Conservation (phyloP, 2,888 invertebrate species). For the Patella caerulea region DNA sequence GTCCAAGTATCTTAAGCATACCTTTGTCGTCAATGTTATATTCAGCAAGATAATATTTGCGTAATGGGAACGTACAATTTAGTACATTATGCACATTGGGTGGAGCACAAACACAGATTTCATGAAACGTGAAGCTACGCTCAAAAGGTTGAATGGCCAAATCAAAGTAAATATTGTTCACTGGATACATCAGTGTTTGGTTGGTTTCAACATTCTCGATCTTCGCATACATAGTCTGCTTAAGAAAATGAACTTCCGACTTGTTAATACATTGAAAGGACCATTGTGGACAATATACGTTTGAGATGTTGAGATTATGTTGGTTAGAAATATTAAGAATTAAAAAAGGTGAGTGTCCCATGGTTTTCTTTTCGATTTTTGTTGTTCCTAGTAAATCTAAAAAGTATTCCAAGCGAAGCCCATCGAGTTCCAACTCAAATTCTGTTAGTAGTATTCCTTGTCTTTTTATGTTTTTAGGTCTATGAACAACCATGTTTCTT, state of each 20-base stretch:
- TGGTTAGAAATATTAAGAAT: background rate
- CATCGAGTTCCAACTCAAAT: background rate
- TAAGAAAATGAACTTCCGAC: background rate
- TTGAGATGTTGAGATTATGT: background rate
- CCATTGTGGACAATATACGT: background rate
- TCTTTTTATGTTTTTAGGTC: background rate
- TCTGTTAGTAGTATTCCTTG: too few relatives aligned
- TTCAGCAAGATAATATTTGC: background rate
- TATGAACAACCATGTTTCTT: background rate
- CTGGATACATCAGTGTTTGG: background rate
- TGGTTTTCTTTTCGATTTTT: background rate
- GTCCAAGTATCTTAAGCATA: background rate
- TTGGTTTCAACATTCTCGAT: background rate
- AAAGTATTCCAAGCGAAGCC: background rate
- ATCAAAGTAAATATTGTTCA: background rate
- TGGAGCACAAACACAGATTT: background rate
- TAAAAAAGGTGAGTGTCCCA: background rate
- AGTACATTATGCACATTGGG: background rate
- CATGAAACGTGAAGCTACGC: background rate
- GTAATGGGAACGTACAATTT: background rate
- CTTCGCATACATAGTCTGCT: background rate
- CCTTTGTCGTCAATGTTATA: background rate
- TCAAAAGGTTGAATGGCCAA: background rate
- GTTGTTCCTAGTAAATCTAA: background rate
- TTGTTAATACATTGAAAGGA: background rate